A percentile compares a stretch with the other conserved stretches of the same genome.
Evolutionary conservation across 2,797 vertebrate genomes (phyloP).

Genomic region (Chelidonichthys spinosus): DNA sequence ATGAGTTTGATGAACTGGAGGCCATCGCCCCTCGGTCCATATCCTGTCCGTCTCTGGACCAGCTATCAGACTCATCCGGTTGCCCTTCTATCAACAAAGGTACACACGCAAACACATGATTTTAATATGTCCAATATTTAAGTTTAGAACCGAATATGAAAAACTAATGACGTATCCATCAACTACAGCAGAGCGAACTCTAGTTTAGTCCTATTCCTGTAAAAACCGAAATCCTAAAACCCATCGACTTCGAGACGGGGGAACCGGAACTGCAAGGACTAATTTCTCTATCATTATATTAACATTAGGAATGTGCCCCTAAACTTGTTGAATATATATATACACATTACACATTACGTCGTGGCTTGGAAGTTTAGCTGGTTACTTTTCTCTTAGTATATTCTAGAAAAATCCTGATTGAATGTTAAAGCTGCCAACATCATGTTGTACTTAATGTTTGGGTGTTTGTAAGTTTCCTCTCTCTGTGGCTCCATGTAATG

Average conservation of each 20-base stretch:
- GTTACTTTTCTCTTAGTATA: no score
- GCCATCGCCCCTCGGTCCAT: slow-evolving; percentile 67
- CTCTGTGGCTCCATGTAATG: slow-evolving; percentile 11
- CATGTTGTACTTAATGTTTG: slow-evolving; percentile 6
- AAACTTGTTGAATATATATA: background rate
- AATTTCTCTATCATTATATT: background rate
- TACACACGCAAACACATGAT: slow-evolving; percentile 43
- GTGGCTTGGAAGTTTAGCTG: background rate
- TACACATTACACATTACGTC: background rate
- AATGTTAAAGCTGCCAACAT: background rate
- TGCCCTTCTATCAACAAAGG: slow-evolving; percentile 65
- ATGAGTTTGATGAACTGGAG: slow-evolving; percentile 80
- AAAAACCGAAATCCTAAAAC: no score
- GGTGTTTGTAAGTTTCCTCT: slow-evolving; percentile 24
- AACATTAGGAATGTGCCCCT: background rate
- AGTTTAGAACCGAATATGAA: background rate
- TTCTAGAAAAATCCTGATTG: background rate
- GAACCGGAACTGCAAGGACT: no score
- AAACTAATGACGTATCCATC: background rate
- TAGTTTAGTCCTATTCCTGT: background rate
- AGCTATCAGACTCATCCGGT: slow-evolving; percentile 51
- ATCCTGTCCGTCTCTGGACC: slow-evolving; percentile 70
- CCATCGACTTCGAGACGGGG: background rate
- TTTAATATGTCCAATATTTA: background rate
- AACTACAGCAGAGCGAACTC: background rate